Evolutionary conservation across 2,113 vertebrate genomes (phyloP), one percentile per base, ranked within the genome.

Genomic region (Puntigrus tetrazona): DNA sequence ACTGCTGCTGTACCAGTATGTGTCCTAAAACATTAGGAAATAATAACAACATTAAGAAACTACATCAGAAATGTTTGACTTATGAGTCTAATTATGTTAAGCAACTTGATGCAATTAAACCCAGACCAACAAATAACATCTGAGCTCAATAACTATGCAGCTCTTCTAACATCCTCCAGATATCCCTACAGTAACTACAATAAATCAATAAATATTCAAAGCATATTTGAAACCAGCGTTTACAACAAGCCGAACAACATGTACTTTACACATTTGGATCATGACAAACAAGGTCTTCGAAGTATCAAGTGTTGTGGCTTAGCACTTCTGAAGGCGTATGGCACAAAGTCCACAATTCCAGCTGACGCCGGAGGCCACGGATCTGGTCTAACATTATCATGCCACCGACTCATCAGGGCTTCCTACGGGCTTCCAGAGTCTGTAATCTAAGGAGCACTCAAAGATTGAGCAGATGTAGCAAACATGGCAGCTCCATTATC

Each of bases 381-480:
- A n/a, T 38, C 63, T 73, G 31, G 57, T 59, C 36, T 81, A 76
- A 78, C 38, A 86, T 88, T 88, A 88, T 80, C 81, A 55, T 70
- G 65, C 13, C 79, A 82, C 7, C 0, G 31, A 36, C 79, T 78
- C 74, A 75, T 79, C 55, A 73, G 31, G 36, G n/a, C 67, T 41
- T 83, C 63, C 73, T 70, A 69, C 59, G 34, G 25, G 41, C 74
- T 69, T 82, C 72, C 41, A 47, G 41, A 75, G 67, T 43, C 52
- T 83, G 72, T 57, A 87, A 78, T 82, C 73, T 79, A 47, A 61
- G 50, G n/a, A 11, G 7, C 41, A 52, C 72, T 70, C 59, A 69
- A 27, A 74, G 78, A 85, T 43, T 43, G 78, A 88, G 73, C 87
- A 85, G 87, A 85, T 85, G 85, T 85, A 59, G 81, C 78, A 86